Conservation (phyloP, 2,888 invertebrate genomes). For the Euphydryas editha region DNA sequence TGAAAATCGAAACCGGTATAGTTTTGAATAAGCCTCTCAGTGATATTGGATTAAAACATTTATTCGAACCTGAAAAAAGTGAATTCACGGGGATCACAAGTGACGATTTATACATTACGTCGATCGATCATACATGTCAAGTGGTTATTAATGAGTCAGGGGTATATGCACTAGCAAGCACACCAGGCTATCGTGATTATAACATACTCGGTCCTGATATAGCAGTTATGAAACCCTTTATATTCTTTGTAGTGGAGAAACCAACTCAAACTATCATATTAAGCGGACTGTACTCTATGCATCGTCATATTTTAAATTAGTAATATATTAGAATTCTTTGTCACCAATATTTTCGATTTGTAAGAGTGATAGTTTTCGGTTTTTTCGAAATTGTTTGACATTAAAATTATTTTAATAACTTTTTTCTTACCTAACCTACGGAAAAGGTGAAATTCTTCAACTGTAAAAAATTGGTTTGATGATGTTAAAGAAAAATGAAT, state of each 20-base stretch:
- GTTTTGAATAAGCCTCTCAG: constrained; percentile 82
- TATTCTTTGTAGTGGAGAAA: neutral
- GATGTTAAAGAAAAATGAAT: too few relatives aligned
- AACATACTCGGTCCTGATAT: neutral
- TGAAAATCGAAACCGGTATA: constrained; percentile 84
- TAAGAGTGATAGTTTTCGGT: too few relatives aligned
- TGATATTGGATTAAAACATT: constrained; percentile 86
- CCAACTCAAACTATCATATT: neutral
- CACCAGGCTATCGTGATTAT: neutral
- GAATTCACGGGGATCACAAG: constrained; percentile 82
- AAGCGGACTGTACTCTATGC: neutral
- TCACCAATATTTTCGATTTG: too few relatives aligned
- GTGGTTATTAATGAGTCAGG: neutral
- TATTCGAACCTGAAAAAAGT: constrained; percentile 83
- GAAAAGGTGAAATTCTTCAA: too few relatives aligned
- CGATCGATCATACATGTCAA: neutral
- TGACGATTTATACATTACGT: constrained; percentile 68
- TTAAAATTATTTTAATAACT: too few relatives aligned
- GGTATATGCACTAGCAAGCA: neutral
- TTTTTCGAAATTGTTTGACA: too few relatives aligned
- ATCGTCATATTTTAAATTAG: too few relatives aligned
- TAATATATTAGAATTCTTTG: too few relatives aligned
- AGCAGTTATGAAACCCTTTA: neutral
- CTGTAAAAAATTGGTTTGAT: too few relatives aligned
- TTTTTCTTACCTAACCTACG: too few relatives aligned